Evolutionary conservation across 1,140 invertebrate species (phyloP).

Genomic region (Dolichoris vasculosae): DNA sequence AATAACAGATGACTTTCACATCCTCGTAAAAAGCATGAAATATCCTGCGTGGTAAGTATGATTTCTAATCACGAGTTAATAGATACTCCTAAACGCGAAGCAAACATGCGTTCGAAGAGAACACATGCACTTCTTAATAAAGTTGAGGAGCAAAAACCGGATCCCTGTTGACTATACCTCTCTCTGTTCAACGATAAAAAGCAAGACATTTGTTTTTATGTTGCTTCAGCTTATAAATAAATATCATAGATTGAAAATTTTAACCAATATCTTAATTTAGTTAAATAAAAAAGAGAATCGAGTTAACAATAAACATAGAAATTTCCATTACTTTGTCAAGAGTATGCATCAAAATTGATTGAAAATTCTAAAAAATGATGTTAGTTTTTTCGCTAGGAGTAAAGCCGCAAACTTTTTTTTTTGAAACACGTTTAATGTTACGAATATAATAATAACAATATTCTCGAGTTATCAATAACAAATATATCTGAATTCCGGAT

Average conservation of each 20-base stretch:
- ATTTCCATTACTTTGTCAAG: too few relatives aligned
- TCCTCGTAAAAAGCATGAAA: not conserved
- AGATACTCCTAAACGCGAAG: not conserved
- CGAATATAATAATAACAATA: not conserved
- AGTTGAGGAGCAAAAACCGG: slow-evolving; percentile 25
- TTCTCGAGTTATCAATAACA: not conserved
- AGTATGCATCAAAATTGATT: too few relatives aligned
- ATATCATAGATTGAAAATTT: not conserved
- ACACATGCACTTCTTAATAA: slow-evolving; percentile 33
- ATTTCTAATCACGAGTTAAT: slow-evolving; percentile 33
- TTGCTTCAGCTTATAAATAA: slow-evolving; percentile 12
- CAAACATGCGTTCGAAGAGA: not conserved
- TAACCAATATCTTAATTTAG: not conserved
- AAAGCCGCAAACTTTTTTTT: too few relatives aligned
- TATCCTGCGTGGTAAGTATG: not conserved
- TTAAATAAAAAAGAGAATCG: not conserved
- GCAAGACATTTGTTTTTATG: not conserved
- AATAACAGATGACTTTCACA: slow-evolving; percentile 30
- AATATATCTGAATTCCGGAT: not conserved
- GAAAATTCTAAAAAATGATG: too few relatives aligned
- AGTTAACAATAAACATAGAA: not conserved
- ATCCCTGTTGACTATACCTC: not conserved
- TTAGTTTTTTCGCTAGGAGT: too few relatives aligned
- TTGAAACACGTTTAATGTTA: too few relatives aligned
- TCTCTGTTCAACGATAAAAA: not conserved